Base-by-base conservation (phyloP, 2,888 invertebrate genomes). In the Macroteleia sp. region DNA sequence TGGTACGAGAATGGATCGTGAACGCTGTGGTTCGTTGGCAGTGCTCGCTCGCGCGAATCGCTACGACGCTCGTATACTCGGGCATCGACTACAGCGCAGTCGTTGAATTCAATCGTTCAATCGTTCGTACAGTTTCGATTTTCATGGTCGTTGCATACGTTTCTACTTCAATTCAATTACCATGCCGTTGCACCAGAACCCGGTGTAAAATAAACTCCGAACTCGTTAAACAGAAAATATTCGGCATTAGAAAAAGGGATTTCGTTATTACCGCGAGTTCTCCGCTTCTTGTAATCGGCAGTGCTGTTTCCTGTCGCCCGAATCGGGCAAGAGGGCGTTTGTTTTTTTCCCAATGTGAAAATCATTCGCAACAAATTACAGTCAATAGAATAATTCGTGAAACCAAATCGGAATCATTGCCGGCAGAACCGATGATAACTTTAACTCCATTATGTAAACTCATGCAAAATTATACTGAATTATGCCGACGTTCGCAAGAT, bases 41-140 rank as follows among this genome's bases (percentile, higher is more conserved):
- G n/a, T n/a, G n/a, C 48, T 61, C 62, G 62, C 56, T 67, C 62
- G 75, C 69, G 75, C 75, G 56, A 62, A 34, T 54, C 69, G 61
- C 56, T 30, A 56, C 50, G 54, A 75, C 41, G 62, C 71, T 56
- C 56, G 41, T 22, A 48, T 12, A 46, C 56, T 48, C 46, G 8
- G 17, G 19, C 50, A 20, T 20, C 48, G 57, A 56, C 54, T 48
- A 46, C 62, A 30, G 34, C 19, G 48, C 52, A 17, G 56, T 73
- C 69, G 75, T 82, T 73, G 70, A 71, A 77, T 82, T 82, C 77
- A 81, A 79, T n/a, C n/a, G n/a, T n/a, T n/a, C n/a, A n/a, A n/a
- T n/a, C n/a, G n/a, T n/a, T n/a, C n/a, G n/a, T n/a, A n/a, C n/a
- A 56, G 67, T 69, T 75, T 75, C 61, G 67, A 75, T 75, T 75